Evolutionary conservation across 1,140 invertebrate genomes (phyloP).

Genomic region (Parasteatoda tepidariorum): DNA sequence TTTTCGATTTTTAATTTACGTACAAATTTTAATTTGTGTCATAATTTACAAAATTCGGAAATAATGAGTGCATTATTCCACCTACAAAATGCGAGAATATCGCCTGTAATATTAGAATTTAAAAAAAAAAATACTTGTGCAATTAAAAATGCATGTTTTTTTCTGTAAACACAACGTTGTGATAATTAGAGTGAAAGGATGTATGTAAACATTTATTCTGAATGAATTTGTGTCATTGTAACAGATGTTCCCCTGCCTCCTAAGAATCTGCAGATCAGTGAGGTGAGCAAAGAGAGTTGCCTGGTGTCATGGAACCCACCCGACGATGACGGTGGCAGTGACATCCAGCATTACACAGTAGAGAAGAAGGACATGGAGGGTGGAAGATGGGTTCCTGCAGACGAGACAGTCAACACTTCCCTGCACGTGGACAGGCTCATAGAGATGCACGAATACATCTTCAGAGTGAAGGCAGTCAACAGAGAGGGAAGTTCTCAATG

Average conservation of each 20-base stretch:
- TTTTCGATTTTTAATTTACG: no score
- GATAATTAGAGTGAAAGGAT: no score
- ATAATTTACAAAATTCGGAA: no score
- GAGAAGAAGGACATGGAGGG: slow-evolving; percentile 98
- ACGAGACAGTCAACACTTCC: slow-evolving; percentile 85
- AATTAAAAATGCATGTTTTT: no score
- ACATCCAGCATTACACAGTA: slow-evolving; percentile 90
- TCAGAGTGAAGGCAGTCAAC: slow-evolving; percentile 97
- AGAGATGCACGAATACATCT: slow-evolving; percentile 97
- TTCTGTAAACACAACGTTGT: no score
- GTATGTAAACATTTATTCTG: no score
- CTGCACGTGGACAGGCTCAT: slow-evolving; percentile 95
- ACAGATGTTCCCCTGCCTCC: slow-evolving; percentile 83
- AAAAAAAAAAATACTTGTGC: no score
- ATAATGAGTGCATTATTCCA: no score
- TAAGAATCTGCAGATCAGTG: slow-evolving; percentile 83
- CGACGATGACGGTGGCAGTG: slow-evolving; percentile 91
- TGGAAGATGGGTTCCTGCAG: slow-evolving; percentile 92
- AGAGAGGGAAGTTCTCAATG: slow-evolving; percentile 97
- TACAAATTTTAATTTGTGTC: no score
- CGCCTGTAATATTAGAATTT: no score
- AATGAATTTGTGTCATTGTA: no score
- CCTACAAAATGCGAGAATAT: no score
- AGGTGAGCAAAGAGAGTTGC: slow-evolving; percentile 87
- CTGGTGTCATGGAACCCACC: slow-evolving; percentile 87